Conservation (phyloP, 2,797 vertebrate species). For the Adelosebastes latens region DNA sequence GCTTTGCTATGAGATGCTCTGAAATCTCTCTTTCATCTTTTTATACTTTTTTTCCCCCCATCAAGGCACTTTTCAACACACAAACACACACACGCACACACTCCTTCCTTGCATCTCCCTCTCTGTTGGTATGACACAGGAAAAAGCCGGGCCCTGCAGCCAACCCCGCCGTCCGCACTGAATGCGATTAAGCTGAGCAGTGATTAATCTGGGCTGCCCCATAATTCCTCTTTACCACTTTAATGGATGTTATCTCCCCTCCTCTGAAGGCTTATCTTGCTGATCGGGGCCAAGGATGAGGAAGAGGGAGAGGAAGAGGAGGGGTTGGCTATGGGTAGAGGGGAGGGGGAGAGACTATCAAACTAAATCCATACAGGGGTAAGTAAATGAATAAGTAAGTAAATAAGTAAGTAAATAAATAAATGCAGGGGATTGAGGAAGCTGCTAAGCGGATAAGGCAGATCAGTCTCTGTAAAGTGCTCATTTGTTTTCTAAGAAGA, state of each 20-base stretch:
- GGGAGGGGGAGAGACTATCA: slow-evolving; percentile 37
- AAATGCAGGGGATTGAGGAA: slow-evolving; percentile 71
- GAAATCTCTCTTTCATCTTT: slow-evolving; percentile 76
- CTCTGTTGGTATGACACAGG: slow-evolving; percentile 71
- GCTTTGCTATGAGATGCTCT: slow-evolving; percentile 56
- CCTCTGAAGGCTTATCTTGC: slow-evolving; percentile 84
- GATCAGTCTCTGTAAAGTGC: slow-evolving; percentile 83
- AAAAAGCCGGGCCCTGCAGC: slow-evolving; percentile 75
- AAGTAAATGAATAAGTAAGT: slow-evolving; percentile 76
- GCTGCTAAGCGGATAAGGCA: slow-evolving; percentile 81
- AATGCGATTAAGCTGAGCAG: slow-evolving; percentile 81
- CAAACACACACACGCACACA: slow-evolving; percentile 12
- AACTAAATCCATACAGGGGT: slow-evolving; percentile 77
- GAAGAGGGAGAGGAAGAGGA: slow-evolving; percentile 43
- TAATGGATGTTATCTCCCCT: slow-evolving; percentile 86
- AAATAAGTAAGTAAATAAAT: slow-evolving; percentile 81
- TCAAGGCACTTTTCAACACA: slow-evolving; percentile 58
- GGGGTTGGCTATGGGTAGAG: slow-evolving; percentile 29
- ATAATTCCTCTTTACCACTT: slow-evolving; percentile 85
- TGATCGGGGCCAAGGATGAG: slow-evolving; percentile 79
- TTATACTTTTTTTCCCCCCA: slow-evolving; percentile 51
- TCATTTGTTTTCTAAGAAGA: slow-evolving; percentile 84
- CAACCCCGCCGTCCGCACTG: slow-evolving; percentile 68
- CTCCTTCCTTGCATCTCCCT: slow-evolving; percentile 26
- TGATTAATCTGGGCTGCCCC: slow-evolving; percentile 85